Percentiles rank a stretch among this genome's conserved stretches.
Evolutionary conservation across 1,140 invertebrate genomes (phyloP).

Genomic region (Drosophila persimilis): DNA sequence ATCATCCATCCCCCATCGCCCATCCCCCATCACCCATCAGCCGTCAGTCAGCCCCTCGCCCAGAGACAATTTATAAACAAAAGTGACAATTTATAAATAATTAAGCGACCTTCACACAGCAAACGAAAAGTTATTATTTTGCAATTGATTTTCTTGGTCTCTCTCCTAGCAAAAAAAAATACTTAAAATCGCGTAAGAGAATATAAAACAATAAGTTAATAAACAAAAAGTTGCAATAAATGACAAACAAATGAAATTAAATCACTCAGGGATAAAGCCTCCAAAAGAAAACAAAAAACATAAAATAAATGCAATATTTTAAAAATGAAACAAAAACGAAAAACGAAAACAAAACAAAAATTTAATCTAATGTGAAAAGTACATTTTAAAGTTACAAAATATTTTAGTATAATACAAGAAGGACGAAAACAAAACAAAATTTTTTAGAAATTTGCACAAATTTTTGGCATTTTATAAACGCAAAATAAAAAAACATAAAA

Average conservation of each 20-base stretch:
- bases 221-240: constrained; percentile 78
- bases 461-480: constrained; percentile 79
- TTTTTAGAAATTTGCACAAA: constrained; percentile 80
- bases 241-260: constrained; percentile 82
- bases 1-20: neutral
- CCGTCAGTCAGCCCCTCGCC: too few species aligned
- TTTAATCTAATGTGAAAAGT: constrained; percentile 48
- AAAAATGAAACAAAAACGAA: constrained; percentile 55
- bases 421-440: constrained; percentile 38
- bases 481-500: constrained; percentile 37
- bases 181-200: constrained; percentile 68
- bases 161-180: constrained; percentile 48
- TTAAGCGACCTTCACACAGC: constrained; percentile 67
- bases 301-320: constrained; percentile 80
- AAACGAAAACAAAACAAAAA: constrained; percentile 51
- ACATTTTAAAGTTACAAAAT: constrained; percentile 76
- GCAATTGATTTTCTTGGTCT: constrained; percentile 48
- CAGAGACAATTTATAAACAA: constrained; percentile 28
- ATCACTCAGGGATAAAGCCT: constrained; percentile 81
- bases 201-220: constrained; percentile 79
- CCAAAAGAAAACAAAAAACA: constrained; percentile 68
- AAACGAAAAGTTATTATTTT: constrained; percentile 50
- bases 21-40: neutral
- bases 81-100: constrained; percentile 55
- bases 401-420: constrained; percentile 69